Evolutionary conservation across 2,113 vertebrate genomes (phyloP).

Genomic region (Oncorhynchus mykiss): DNA sequence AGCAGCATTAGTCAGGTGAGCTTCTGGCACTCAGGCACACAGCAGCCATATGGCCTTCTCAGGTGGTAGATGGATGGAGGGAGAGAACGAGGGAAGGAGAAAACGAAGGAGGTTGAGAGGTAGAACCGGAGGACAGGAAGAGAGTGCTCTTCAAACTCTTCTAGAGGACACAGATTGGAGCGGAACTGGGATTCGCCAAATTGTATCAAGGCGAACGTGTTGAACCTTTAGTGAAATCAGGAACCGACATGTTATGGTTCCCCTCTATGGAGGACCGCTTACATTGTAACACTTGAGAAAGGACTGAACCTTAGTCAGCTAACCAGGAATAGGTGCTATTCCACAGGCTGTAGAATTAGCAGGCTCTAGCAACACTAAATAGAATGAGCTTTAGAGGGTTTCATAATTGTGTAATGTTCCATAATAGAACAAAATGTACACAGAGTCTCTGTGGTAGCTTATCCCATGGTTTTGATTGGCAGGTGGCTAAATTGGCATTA

Average conservation of each 20-base stretch:
- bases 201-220: not conserved
- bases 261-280: no score
- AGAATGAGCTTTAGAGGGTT: not conserved
- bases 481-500: constrained; percentile 58
- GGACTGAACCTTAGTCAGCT: not conserved
- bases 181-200: not conserved
- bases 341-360: not conserved
- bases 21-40: constrained; percentile 33
- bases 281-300: not conserved
- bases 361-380: not conserved
- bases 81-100: not conserved
- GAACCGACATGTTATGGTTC: no score
- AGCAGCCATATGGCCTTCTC: constrained; percentile 51
- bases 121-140: not conserved
- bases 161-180: constrained; percentile 18
- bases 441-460: not conserved
- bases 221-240: no score
- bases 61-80: constrained; percentile 26
- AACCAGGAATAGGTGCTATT: not conserved
- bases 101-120: not conserved
- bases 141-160: constrained; percentile 18
- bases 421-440: constrained; percentile 4
- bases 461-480: constrained; percentile 59
- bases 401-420: not conserved
- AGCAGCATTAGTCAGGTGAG: constrained; percentile 17